Conservation (phyloP, 2,113 vertebrate species). For the Neogobius melanostomus region DNA sequence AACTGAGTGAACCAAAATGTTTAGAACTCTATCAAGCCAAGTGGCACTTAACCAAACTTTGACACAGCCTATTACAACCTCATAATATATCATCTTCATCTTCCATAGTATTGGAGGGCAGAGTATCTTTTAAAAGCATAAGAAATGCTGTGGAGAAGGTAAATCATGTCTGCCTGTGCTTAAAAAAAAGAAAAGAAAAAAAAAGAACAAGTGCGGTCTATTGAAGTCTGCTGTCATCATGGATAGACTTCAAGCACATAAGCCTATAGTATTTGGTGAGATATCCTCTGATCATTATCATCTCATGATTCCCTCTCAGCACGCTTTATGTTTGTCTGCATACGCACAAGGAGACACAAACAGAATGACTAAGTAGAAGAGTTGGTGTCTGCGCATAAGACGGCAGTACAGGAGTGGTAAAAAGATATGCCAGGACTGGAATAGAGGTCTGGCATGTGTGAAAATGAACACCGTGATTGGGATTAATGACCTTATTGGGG, state of each 20-base stretch:
- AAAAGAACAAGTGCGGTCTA: constrained; percentile 26
- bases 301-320: constrained; percentile 31
- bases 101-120: constrained; percentile 7
- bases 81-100: constrained; percentile 13
- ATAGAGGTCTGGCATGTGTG: constrained; percentile 72
- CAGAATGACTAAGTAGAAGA: constrained; percentile 57
- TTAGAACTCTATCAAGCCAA: constrained; percentile 10
- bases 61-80: constrained; percentile 29
- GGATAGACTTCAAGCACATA: constrained; percentile 51
- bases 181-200: constrained; percentile 5
- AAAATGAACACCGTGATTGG: constrained; percentile 74
- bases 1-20: constrained; percentile 1
- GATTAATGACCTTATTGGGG: constrained; percentile 75
- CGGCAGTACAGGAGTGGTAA: constrained; percentile 49
- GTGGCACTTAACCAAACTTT: constrained; percentile 20
- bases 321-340: constrained; percentile 50
- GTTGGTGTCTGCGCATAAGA: constrained; percentile 4
- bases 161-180: constrained; percentile 47
- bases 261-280: constrained; percentile 44
- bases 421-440: constrained; percentile 67
- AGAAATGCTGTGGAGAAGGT: constrained; percentile 51
- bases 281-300: constrained; percentile 54
- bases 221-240: constrained; percentile 44
- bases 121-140: constrained; percentile 41
- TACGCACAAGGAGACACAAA: constrained; percentile 49